Evolutionary conservation across 2,888 invertebrate species (phyloP).

Genomic region (Himalopsyche anomala): DNA sequence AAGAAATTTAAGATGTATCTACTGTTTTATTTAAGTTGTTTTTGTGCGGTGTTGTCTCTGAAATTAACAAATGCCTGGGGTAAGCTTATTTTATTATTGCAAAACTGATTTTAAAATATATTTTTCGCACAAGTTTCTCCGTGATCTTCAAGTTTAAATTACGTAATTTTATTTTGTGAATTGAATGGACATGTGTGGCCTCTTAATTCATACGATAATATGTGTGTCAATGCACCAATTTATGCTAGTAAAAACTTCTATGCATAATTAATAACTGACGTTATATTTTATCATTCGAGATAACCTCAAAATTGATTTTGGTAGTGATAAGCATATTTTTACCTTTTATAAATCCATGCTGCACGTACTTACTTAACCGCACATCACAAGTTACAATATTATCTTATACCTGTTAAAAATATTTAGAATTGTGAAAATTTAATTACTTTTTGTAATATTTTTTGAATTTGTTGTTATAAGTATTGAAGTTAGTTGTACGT

Average conservation of each 20-base stretch:
- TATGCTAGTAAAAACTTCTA: not conserved
- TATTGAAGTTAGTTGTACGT: too few species aligned
- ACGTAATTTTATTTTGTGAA: slow-evolving; percentile 45
- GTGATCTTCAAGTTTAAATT: slow-evolving; percentile 43
- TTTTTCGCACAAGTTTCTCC: slow-evolving; percentile 16
- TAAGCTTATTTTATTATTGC: slow-evolving; percentile 36
- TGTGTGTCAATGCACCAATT: not conserved
- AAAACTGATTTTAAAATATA: slow-evolving; percentile 23
- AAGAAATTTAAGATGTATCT: slow-evolving; percentile 48
- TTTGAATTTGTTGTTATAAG: not conserved
- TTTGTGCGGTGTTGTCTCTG: slow-evolving; percentile 47
- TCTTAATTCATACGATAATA: not conserved
- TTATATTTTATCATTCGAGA: not conserved
- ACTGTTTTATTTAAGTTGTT: slow-evolving; percentile 41
- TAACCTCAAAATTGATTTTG: slow-evolving; percentile 27
- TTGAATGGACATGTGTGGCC: not conserved
- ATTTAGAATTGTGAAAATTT: not conserved
- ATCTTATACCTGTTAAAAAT: not conserved
- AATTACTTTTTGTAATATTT: not conserved
- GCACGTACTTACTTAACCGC: not conserved
- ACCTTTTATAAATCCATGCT: not conserved
- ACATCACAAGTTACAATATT: not conserved
- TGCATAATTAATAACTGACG: not conserved
- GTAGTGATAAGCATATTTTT: not conserved
- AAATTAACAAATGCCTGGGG: slow-evolving; percentile 48